Evolutionary conservation across 2,797 vertebrate species (phyloP), one percentile per base, ranked within the genome.

Genomic region (Podargus strigoides): DNA sequence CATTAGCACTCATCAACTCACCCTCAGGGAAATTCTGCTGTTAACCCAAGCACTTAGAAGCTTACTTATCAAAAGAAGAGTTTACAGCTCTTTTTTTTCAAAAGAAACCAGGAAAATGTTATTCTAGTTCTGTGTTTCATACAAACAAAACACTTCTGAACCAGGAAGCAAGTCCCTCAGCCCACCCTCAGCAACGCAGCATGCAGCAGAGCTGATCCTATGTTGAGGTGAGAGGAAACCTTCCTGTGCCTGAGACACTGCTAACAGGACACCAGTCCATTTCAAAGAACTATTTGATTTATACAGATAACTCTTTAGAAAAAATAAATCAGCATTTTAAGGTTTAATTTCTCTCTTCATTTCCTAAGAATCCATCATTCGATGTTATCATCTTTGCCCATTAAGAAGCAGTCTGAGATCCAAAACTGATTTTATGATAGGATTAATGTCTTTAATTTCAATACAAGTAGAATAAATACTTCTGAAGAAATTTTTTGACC

Each of bases 181-280:
- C 36, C 50, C 22, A 11, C 5, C 23, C n/a, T 28, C 23, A 15
- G 22, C 50, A 16, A 42, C 0, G 12, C 8, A 18, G 18, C 41
- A 39, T 7, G 7, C 9, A 17, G 34, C n/a, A 60, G 24, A 67
- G 44, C 36, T 36, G 36, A 41, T 44, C 56, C 49, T 19, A 23
- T 6, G 4, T 1, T 10, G 63, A 74, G 32, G 36, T 2, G 7
- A 28, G 44, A 49, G 26, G 14, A 59, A 59, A 52, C 13, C 11
- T 34, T 30, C 37, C n/a, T 5, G 39, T 23, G 15, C 21, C 37
- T 5, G 2, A 46, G 37, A 41, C 36, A 49, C 41, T 0, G 1
- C 30, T 32, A 32, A 15, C 15, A 28, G 30, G 41, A 17, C 5
- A 2, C 16, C 18, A 18, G 41, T 13, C 36, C 19, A 15, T 26